These are phyloP conservation scores for Bibio marci DNA, from an alignment of 2,888 invertebrate species.

Conservation along the genomic window DNA sequence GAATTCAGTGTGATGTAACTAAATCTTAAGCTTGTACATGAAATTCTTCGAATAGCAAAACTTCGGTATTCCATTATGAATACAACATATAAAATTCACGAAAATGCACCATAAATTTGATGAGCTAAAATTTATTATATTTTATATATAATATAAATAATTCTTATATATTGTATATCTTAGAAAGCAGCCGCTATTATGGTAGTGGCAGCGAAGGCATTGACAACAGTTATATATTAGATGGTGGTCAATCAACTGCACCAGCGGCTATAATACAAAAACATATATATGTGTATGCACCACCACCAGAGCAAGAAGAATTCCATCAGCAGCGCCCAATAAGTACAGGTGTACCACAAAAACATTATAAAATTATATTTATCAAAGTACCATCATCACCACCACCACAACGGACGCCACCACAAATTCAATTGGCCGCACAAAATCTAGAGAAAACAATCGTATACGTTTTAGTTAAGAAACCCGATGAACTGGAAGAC, in stretches of 20 bases:
- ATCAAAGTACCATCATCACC: constrained; percentile 68
- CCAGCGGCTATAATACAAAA: constrained; percentile 45
- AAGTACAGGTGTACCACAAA: constrained; percentile 45
- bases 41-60: too few relatives aligned
- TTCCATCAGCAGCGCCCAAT: constrained; percentile 37
- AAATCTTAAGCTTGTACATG: too few relatives aligned
- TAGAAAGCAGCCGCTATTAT: too few relatives aligned
- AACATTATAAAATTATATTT: constrained; percentile 75
- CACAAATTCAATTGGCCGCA: constrained; percentile 17
- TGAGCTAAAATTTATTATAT: too few relatives aligned
- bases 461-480: constrained; percentile 68
- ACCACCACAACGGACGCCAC: constrained; percentile 58
- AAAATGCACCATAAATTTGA: too few relatives aligned
- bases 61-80: too few relatives aligned
- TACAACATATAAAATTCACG: too few relatives aligned
- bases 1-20: too few relatives aligned
- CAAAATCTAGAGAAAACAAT: constrained; percentile 31
- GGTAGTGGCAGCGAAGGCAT: too few relatives aligned
- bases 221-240: too few relatives aligned
- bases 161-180: too few relatives aligned
- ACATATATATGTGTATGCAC: constrained; percentile 70
- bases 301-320: constrained; percentile 62
- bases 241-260: constrained; percentile 12
- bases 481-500: constrained; percentile 43
- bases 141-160: too few relatives aligned